Evolutionary conservation across 2,888 invertebrate genomes (phyloP).

Genomic region (Crematogaster levior): DNA sequence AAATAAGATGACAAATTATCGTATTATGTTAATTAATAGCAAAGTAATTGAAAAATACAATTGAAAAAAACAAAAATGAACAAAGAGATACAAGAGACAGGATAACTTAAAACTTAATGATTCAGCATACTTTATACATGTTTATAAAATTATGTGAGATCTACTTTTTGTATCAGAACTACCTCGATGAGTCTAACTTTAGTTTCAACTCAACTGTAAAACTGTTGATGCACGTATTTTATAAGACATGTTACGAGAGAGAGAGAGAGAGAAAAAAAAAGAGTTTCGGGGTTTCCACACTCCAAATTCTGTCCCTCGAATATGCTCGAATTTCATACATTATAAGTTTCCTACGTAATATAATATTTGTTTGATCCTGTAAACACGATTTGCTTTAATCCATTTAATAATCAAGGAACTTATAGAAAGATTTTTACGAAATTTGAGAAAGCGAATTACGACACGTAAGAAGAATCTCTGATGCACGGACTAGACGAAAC

Average conservation of each 20-base stretch:
- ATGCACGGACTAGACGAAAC: neutral
- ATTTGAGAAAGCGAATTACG: neutral
- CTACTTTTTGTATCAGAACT: slow-evolving; percentile 3
- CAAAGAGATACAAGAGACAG: neutral
- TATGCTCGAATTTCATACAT: neutral
- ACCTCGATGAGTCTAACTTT: slow-evolving; percentile 32
- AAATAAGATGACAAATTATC: neutral
- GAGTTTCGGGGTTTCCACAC: neutral
- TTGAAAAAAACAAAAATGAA: neutral
- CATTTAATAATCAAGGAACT: neutral
- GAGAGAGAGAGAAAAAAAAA: neutral
- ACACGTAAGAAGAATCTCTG: neutral
- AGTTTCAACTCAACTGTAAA: neutral
- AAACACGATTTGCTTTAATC: neutral
- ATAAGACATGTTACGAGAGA: slow-evolving; percentile 17
- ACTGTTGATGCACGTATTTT: slow-evolving; percentile 28
- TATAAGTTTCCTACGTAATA: neutral
- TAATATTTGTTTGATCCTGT: neutral
- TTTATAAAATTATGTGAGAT: slow-evolving; percentile 7
- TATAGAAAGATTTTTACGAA: neutral
- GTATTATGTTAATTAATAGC: neutral
- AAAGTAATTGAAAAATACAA: too few species aligned
- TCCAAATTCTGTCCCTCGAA: neutral
- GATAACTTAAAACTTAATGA: neutral
- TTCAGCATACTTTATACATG: neutral